Conservation (phyloP, 2,113 vertebrate species). For the Indri indri region DNA sequence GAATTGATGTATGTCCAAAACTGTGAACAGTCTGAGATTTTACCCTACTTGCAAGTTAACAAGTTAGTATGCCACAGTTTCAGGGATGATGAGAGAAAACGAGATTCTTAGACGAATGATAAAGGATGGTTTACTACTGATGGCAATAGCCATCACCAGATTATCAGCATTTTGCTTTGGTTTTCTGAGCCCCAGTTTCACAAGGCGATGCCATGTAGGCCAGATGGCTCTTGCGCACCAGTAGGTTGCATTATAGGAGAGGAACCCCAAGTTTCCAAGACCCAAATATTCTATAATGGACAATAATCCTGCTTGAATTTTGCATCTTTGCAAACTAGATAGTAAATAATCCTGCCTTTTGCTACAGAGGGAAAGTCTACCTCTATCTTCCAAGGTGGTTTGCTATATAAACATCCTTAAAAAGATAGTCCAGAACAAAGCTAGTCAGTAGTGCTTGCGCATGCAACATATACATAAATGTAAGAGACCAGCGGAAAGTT, state of each 20-base stretch:
- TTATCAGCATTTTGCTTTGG: neutral
- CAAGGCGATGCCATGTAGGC: neutral
- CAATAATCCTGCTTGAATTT: neutral
- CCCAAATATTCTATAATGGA: neutral
- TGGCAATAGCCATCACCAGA: neutral
- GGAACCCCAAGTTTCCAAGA: neutral
- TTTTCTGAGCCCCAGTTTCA: neutral
- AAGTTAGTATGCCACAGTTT: neutral
- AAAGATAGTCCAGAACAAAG: neutral
- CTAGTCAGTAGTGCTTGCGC: neutral
- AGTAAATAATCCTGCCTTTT: neutral
- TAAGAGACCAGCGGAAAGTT: neutral
- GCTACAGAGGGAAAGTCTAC: neutral
- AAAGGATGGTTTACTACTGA: neutral
- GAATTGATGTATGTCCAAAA: constrained; percentile 13
- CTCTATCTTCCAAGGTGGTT: neutral
- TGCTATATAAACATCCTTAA: neutral
- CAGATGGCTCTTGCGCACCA: neutral
- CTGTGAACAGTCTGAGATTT: neutral
- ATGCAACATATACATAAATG: neutral
- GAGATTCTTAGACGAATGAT: neutral
- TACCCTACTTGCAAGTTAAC: neutral
- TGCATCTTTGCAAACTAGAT: neutral
- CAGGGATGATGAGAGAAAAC: neutral
- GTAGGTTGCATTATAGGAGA: neutral